Percentiles rank a stretch among this genome's conserved stretches.
These are phyloP conservation scores for Hyphantria cunea DNA, from an alignment of 1,140 invertebrate species.

Conservation along the genomic window DNA sequence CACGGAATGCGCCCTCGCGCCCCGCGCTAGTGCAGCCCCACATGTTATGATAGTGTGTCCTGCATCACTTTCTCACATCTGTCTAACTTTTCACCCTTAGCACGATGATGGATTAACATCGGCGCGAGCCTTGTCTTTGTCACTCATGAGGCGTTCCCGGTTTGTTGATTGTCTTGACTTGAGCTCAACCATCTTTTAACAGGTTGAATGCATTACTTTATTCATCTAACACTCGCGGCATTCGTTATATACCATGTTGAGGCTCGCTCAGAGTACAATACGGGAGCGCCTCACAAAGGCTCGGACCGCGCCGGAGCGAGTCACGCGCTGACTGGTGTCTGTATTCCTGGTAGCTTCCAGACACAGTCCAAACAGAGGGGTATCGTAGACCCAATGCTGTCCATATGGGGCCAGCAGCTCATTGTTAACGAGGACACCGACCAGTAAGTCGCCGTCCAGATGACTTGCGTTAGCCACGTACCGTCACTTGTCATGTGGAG, in stretches of 20 bases:
- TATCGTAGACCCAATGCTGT: constrained; percentile 98
- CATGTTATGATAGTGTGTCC: constrained; percentile 32
- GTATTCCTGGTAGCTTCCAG: constrained; percentile 91
- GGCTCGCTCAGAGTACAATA: constrained; percentile 12
- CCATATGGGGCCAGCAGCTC: constrained; percentile 98
- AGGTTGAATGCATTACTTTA: not conserved
- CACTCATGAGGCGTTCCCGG: not conserved
- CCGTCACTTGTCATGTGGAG: constrained; percentile 65
- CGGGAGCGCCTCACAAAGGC: constrained; percentile 15
- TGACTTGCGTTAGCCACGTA: constrained; percentile 64
- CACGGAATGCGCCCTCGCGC: constrained; percentile 36
- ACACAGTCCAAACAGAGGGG: constrained; percentile 95
- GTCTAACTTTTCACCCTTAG: constrained; percentile 29
- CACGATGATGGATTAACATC: constrained; percentile 17
- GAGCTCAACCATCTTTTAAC: not conserved
- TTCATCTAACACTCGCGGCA: not conserved
- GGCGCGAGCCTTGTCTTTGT: constrained; percentile 28
- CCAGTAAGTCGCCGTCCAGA: constrained; percentile 89
- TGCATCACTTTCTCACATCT: constrained; percentile 35
- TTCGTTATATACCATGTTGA: constrained; percentile 10
- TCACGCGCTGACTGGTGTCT: constrained; percentile 59
- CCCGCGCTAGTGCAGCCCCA: constrained; percentile 31
- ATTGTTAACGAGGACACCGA: constrained; percentile 97
- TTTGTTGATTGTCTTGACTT: not conserved
- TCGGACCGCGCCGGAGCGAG: constrained; percentile 26